phyloP scores from a whole-genome alignment of 2,888 invertebrate genomes.

The Pandemis cinnamomeana region DNA sequence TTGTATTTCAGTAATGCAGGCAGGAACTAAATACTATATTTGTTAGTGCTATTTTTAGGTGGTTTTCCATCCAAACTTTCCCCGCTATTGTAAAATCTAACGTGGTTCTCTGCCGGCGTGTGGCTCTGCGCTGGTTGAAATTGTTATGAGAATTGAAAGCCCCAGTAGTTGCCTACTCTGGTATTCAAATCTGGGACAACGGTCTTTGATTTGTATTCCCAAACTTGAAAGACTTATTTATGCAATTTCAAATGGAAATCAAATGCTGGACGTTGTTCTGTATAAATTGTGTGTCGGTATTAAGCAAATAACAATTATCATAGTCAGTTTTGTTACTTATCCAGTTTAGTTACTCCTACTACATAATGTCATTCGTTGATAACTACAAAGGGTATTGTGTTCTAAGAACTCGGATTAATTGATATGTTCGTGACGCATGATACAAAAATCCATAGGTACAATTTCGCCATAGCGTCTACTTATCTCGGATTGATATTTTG shows the following conservation, averaged over 20 bases:
- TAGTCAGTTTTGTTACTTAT: neutral
- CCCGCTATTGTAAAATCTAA: slow-evolving; percentile 28
- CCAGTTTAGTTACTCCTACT: neutral
- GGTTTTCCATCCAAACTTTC: slow-evolving; percentile 32
- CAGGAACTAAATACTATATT: slow-evolving; percentile 20
- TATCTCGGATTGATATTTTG: neutral
- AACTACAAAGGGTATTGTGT: neutral
- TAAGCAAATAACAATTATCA: slow-evolving; percentile 1
- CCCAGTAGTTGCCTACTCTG: slow-evolving; percentile 46
- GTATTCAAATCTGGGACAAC: slow-evolving; percentile 49
- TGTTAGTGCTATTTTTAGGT: slow-evolving; percentile 24
- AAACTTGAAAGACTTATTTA: slow-evolving; percentile 28
- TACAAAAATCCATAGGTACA: neutral
- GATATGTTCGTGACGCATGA: neutral
- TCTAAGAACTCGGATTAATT: neutral
- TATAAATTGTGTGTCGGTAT: slow-evolving; percentile 2
- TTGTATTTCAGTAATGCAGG: slow-evolving; percentile 5
- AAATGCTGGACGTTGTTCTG: slow-evolving; percentile 10
- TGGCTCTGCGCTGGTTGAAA: slow-evolving; percentile 21
- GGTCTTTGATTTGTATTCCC: slow-evolving; percentile 21
- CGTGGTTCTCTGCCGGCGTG: slow-evolving; percentile 21
- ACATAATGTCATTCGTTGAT: neutral
- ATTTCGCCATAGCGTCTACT: neutral
- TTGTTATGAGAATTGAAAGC: slow-evolving; percentile 44
- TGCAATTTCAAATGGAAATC: slow-evolving; percentile 36